Percentiles rank a stretch among this genome's conserved stretches.
Evolutionary conservation across 2,888 invertebrate species (phyloP).

Genomic region (Drosophila setosimentum): DNA sequence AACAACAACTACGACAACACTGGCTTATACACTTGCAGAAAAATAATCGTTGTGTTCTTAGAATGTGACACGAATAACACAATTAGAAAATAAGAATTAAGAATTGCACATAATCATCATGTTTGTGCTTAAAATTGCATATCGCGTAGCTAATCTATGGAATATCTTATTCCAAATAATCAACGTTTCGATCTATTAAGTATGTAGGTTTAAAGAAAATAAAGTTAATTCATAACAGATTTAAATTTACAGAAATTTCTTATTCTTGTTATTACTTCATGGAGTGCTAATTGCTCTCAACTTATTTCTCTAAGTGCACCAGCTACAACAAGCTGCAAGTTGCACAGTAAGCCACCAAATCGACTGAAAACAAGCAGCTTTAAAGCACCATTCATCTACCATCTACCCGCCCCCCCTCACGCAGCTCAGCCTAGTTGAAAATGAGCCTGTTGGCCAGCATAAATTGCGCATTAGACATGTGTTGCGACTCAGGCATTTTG

Average conservation of each 20-base stretch:
- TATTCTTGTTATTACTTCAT: no score
- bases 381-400: constrained; percentile 18
- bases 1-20: constrained; percentile 11
- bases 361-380: constrained; percentile 59
- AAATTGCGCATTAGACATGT: constrained; percentile 70
- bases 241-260: neutral
- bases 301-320: neutral
- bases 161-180: neutral
- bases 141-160: neutral
- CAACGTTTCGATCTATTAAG: neutral
- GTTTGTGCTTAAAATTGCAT: neutral
- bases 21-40: constrained; percentile 12
- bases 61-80: neutral
- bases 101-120: neutral
- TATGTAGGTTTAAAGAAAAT: neutral
- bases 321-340: constrained; percentile 42
- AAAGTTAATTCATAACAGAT: neutral
- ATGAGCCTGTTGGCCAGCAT: constrained; percentile 50
- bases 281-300: neutral
- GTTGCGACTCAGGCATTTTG: constrained; percentile 55
- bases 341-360: constrained; percentile 54
- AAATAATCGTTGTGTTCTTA: neutral
- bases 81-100: neutral
- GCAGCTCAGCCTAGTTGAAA: neutral
- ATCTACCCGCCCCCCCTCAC: neutral